Base-by-base conservation (phyloP, 2,797 vertebrate species). In the Liparis tanakae region DNA sequence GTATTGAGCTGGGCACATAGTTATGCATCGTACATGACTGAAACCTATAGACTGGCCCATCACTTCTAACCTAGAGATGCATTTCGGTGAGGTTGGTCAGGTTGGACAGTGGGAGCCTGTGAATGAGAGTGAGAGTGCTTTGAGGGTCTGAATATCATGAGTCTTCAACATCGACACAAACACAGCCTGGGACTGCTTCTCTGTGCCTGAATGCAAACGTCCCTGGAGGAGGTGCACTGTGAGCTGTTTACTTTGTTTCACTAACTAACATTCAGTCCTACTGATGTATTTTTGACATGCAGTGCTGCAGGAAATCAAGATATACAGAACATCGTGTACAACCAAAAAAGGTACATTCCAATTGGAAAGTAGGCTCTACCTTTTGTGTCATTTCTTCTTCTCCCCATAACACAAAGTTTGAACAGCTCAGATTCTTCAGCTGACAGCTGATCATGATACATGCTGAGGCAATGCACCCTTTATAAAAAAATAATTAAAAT, bases 231-330 rank as follows among this genome's bases (percentile, higher is more conserved):
- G 41, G 10, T 60, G 18, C 48, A 60, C 41, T 43, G 50, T 36
- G 72, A 70, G 46, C 67, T 75, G 61, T 70, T 74, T 78, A 67
- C 59, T 81, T 70, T 74, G 53, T 70, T 67, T 70, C 41, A 56
- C 43, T 68, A 18, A 37, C 50, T 34, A 17, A 54, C 55, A 33
- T 67, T 74, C 72, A 62, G 66, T 15, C 30, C 48, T n/a, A 41
- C 41, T 60, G 62, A 63, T 72, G 37, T 79, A 51, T 69, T 43
- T 57, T 70, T 55, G 67, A 61, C 58, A 70, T 51, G 15, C 44
- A 54, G 37, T 61, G 74, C 70, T 78, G 67, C 25, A 70, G 62
- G 68, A 67, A 70, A 70, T 72, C 39, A 67, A 50, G 34, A 65
- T 39, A 65, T 67, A 70, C 55, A 74, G 37, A 62, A 63, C 55